Evolutionary conservation across 2,113 vertebrate genomes (phyloP).

Genomic region (Cryptomyrus ogoouensis): DNA sequence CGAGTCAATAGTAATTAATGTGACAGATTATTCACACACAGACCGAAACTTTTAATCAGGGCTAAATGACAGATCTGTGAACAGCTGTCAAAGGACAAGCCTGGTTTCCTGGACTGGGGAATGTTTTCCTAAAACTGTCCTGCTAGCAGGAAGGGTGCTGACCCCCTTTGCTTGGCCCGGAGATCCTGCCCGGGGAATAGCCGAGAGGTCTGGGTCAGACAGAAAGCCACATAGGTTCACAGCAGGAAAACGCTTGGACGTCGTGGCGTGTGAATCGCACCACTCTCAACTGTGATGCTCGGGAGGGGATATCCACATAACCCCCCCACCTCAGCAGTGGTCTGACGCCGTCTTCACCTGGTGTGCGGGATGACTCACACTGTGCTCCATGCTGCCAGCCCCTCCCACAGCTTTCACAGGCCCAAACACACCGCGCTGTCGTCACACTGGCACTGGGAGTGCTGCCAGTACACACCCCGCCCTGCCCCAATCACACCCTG

Average conservation of each 20-base stretch:
- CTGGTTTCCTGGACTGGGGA: conserved; percentile 5
- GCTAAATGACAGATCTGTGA: neutral
- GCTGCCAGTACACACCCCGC: neutral
- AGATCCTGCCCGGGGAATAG: neutral
- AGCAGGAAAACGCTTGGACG: neutral
- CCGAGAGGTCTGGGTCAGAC: neutral
- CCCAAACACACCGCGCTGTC: neutral
- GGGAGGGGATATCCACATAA: neutral
- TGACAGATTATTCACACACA: neutral
- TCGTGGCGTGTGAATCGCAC: neutral
- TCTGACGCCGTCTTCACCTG: neutral
- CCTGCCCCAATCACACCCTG: neutral
- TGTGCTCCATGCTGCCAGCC: neutral
- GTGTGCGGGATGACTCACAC: neutral
- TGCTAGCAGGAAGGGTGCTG: neutral
- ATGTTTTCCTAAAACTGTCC: neutral
- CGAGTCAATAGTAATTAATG: neutral
- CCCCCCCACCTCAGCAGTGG: neutral
- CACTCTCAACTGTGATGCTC: neutral
- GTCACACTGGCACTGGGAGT: neutral
- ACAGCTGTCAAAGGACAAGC: neutral
- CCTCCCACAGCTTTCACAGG: neutral
- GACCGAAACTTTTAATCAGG: neutral
- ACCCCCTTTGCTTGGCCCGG: neutral
- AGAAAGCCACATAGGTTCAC: neutral